Percentiles rank a stretch among this genome's conserved stretches.
Conservation (phyloP, 1,140 invertebrate genomes). For the Riptortus pedestris region DNA sequence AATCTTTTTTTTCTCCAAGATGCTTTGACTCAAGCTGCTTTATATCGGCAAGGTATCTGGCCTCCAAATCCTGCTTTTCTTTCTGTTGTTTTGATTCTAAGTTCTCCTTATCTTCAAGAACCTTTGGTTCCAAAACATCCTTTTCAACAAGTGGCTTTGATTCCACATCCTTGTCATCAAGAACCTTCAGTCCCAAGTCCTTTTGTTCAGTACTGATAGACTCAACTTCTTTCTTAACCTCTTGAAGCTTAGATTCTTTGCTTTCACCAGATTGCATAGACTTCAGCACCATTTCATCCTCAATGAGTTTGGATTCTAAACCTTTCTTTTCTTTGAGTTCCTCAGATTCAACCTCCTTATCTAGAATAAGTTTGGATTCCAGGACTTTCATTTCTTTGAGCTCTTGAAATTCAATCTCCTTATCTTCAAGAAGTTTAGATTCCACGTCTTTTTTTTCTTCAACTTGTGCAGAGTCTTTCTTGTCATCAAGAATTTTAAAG, state of each 20-base stretch:
- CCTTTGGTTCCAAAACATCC: background rate
- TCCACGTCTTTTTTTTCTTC: slow-evolving; percentile 5
- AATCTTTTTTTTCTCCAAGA: background rate
- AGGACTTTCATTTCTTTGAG: background rate
- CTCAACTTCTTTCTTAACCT: no score
- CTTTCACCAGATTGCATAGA: no score
- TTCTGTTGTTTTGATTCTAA: background rate
- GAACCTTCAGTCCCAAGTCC: no score
- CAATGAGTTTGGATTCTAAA: no score
- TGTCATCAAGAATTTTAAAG: background rate
- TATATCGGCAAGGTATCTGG: background rate
- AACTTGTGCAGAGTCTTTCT: no score
- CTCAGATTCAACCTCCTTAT: no score
- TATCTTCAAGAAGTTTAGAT: background rate
- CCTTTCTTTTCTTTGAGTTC: no score
- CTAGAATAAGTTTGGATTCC: no score
- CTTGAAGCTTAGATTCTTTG: no score
- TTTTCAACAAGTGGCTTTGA: background rate
- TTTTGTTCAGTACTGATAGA: no score
- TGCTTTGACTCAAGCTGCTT: background rate
- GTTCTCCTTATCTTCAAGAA: background rate
- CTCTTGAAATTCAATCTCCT: background rate
- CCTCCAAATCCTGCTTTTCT: background rate
- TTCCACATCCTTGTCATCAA: no score
- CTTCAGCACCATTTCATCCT: no score